Base-by-base conservation (phyloP, 1,140 invertebrate species). In the Halictus rubicundus region DNA sequence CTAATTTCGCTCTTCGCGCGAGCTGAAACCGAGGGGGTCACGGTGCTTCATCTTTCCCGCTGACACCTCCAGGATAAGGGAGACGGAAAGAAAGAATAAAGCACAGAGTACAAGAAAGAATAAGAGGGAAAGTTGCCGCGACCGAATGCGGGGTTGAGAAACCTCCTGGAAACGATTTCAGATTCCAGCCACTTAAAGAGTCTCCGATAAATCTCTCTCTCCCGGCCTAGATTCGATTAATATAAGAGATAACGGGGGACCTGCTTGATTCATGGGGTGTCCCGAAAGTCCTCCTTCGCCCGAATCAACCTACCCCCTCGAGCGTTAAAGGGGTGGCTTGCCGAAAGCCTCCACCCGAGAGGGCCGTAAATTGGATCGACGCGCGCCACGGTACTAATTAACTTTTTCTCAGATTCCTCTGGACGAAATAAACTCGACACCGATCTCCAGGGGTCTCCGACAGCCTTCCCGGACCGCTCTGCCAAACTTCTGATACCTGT, bases 1-100 rank as follows among this genome's bases (percentile, higher is more conserved):
- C 71, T 73, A 73, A 73, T 73, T 65, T 72, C 14, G 14, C 21
- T 14, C 2, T 65, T 16, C 2, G 19, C 57, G 57, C 7, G 54
- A 57, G 19, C 8, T 21, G 21, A 57, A 57, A 8, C 23, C 57
- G 57, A 52, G 57, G 10, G 23, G 23, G 23, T 59, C 23, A 59
- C 9, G 57, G 57, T 59, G 23, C 23, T 25, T 12, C n/a, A 61
- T 46, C 37, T 63, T 46, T 12, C 12, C 12, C 25, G 25, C 5
- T 0, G 19, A 46, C 23, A 42, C 32, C 25, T 71, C 21, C 4
- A n/a, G 69, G 25, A n/a, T 21, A 27, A 21, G 7, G 16, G 16
- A 21, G 19, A 54, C 16, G 7, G 4, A 19, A 14, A 52, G 49
- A 52, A 14, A 19, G 1, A 19, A 8, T 27, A n/a, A n/a, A n/a